Percentiles rank a stretch among this genome's conserved stretches.
Conservation (phyloP, 2,888 invertebrate species). For the Drosophila fungiperda region DNA sequence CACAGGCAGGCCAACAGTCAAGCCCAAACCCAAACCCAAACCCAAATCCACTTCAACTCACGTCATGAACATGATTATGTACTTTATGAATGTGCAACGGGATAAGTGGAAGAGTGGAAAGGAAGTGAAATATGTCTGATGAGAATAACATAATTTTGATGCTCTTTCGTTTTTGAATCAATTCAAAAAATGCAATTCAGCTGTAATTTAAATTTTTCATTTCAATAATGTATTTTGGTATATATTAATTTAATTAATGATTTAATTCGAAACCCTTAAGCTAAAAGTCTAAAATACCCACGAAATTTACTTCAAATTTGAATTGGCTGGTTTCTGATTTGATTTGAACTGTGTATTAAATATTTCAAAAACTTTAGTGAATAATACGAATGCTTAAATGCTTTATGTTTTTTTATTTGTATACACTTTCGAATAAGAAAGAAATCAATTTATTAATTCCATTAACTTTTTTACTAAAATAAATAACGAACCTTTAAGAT, state of each 20-base stretch:
- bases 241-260: too few species aligned
- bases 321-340: not conserved
- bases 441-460: not conserved
- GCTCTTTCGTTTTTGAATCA: conserved; percentile 13
- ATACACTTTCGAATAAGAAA: not conserved
- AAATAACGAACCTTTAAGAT: not conserved
- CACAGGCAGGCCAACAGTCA: conserved; percentile 5
- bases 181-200: not conserved
- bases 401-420: too few species aligned
- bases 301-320: not conserved
- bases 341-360: not conserved
- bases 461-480: not conserved
- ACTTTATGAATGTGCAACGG: conserved; percentile 74
- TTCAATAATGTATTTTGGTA: not conserved
- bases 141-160: not conserved
- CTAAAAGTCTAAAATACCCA: not conserved
- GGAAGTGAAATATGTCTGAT: not conserved
- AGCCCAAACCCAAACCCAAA: conserved; percentile 7
- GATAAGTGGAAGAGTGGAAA: conserved; percentile 32
- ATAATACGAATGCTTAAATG: not conserved
- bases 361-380: not conserved
- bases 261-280: not conserved
- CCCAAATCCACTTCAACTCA: conserved; percentile 52
- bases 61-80: conserved; percentile 77
- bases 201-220: not conserved